Percentiles rank a stretch among this genome's conserved stretches.
Evolutionary conservation across 2,113 vertebrate species (phyloP).

Genomic region (Procavia capensis): DNA sequence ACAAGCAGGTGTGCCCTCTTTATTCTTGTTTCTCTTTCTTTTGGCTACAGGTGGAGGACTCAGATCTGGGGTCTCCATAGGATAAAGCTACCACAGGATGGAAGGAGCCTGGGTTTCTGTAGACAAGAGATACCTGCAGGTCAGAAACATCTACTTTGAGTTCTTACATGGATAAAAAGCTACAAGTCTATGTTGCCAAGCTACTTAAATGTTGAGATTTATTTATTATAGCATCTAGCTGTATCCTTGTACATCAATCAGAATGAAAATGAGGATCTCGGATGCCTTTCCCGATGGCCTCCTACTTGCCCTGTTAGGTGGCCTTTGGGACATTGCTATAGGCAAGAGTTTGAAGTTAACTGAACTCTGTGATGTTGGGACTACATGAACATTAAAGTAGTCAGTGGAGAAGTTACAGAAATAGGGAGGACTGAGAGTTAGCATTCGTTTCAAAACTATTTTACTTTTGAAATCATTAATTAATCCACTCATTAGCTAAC

Average conservation of each 20-base stretch:
- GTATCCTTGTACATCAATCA: neutral
- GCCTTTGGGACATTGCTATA: neutral
- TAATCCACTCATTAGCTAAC: neutral
- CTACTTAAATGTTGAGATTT: neutral
- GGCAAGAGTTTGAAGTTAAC: neutral
- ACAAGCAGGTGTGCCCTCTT: neutral
- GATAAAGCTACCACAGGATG: neutral
- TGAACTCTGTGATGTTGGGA: neutral
- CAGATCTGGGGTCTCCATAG: neutral
- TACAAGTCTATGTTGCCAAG: neutral
- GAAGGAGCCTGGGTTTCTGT: neutral
- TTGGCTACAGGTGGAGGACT: neutral
- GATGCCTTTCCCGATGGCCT: neutral
- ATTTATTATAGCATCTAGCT: neutral
- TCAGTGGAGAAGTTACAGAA: neutral
- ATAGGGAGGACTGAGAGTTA: neutral
- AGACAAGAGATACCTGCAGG: neutral
- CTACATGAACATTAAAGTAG: neutral
- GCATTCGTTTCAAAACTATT: conserved; percentile 43
- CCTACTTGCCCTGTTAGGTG: neutral
- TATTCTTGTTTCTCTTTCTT: neutral
- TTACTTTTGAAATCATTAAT: conserved; percentile 28
- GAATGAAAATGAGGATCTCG: neutral
- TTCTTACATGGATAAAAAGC: neutral
- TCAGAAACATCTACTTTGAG: neutral